Percentiles rank a stretch among this genome's conserved stretches.
Conservation (phyloP, 2,797 vertebrate species). For the Synanceia verrucosa region DNA sequence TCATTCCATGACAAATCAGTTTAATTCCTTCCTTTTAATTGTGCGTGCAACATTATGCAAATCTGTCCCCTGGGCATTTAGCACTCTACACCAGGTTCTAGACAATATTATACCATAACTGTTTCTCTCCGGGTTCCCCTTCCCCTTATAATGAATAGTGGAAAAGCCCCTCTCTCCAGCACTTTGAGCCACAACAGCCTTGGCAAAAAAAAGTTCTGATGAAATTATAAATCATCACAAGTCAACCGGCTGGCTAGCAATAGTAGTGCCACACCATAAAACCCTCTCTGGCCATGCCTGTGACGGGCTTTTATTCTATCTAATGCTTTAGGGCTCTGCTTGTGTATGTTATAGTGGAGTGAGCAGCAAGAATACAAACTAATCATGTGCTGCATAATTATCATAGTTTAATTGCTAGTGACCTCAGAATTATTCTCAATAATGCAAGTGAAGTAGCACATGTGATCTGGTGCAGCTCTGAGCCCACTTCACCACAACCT, state of each 20-base stretch:
- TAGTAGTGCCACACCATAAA: background rate
- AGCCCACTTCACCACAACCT: background rate
- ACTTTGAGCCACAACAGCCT: slow-evolving; percentile 12
- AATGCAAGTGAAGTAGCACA: slow-evolving; percentile 3
- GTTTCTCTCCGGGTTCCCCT: background rate
- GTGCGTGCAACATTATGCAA: slow-evolving; percentile 45
- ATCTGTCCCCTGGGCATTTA: slow-evolving; percentile 28
- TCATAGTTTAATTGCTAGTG: slow-evolving; percentile 1
- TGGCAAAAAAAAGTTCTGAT: slow-evolving; percentile 23
- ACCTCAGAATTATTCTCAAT: background rate
- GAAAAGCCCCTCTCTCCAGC: background rate
- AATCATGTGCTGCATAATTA: slow-evolving; percentile 4
- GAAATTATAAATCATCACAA: slow-evolving; percentile 9
- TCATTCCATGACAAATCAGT: slow-evolving; percentile 50
- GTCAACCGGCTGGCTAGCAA: background rate
- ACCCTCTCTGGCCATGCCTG: slow-evolving; percentile 9
- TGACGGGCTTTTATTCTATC: slow-evolving; percentile 45
- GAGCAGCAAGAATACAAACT: slow-evolving; percentile 15
- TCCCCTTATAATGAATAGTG: background rate
- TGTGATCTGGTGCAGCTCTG: background rate
- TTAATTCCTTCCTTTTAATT: slow-evolving; percentile 57
- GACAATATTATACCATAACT: slow-evolving; percentile 1
- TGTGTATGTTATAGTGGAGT: slow-evolving; percentile 37
- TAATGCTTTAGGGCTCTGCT: slow-evolving; percentile 53
- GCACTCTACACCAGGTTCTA: slow-evolving; percentile 11